Evolutionary conservation across 2,888 invertebrate species (phyloP).

Genomic region (Mesochorus sp.): DNA sequence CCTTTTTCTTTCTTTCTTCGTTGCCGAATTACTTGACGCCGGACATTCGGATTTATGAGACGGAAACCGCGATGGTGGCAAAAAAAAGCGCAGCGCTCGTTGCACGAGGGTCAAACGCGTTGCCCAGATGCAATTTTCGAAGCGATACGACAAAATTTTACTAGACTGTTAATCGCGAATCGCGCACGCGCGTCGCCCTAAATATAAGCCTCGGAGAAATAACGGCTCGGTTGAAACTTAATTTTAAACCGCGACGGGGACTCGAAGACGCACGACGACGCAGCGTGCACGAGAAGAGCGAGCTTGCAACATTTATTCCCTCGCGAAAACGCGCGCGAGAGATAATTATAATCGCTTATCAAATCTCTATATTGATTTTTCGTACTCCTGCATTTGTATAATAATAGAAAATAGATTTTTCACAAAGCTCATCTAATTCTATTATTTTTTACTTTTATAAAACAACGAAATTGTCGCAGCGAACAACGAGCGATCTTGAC

Average conservation of each 20-base stretch:
- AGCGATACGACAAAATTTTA: constrained; percentile 71
- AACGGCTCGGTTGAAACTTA: constrained; percentile 75
- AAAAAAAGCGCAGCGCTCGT: constrained; percentile 34
- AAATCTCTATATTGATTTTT: not conserved
- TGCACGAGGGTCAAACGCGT: constrained; percentile 50
- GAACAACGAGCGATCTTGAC: constrained; percentile 31
- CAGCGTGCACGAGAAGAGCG: not conserved
- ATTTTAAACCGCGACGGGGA: constrained; percentile 72
- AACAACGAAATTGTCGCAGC: not conserved
- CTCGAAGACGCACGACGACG: constrained; percentile 1
- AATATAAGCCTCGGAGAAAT: constrained; percentile 79
- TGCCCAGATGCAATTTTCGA: constrained; percentile 69
- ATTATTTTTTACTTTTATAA: not conserved
- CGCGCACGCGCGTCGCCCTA: constrained; percentile 79
- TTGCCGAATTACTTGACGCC: constrained; percentile 17
- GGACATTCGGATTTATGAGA: constrained; percentile 32
- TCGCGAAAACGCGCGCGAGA: not conserved
- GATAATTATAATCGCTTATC: not conserved
- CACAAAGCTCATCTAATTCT: not conserved
- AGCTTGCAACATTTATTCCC: constrained; percentile 13
- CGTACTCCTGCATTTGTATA: too few relatives aligned
- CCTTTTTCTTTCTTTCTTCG: too few relatives aligned
- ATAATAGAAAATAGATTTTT: not conserved
- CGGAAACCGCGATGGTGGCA: not conserved
- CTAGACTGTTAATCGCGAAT: constrained; percentile 73